Evolutionary conservation across 2,888 invertebrate genomes (phyloP).

Genomic region (Lysandra bellargus): DNA sequence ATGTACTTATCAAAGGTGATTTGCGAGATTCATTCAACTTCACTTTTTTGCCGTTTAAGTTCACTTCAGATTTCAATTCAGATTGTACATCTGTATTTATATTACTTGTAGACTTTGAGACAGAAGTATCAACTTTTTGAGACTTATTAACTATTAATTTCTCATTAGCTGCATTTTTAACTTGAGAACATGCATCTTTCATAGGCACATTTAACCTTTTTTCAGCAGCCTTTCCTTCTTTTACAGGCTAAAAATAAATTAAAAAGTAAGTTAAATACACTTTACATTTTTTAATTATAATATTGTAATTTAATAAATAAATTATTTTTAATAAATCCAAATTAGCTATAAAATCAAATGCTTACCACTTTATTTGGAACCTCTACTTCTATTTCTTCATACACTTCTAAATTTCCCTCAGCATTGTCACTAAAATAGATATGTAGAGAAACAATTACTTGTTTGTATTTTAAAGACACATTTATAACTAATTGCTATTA

Average conservation of each 20-base stretch:
- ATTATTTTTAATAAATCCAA: not conserved
- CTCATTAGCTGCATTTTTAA: conserved; percentile 52
- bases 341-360: conserved; percentile 27
- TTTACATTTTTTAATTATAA: not conserved
- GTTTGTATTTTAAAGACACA: not conserved
- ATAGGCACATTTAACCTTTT: conserved; percentile 58
- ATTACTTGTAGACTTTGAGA: conserved; percentile 49
- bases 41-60: conserved; percentile 64
- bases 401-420: conserved; percentile 75
- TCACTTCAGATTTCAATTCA: conserved; percentile 59
- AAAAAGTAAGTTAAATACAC: not conserved
- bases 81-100: conserved; percentile 47
- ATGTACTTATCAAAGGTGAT: conserved; percentile 67
- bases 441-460: not conserved
- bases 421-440: conserved; percentile 61
- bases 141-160: conserved; percentile 53
- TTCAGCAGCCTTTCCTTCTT: conserved; percentile 54
- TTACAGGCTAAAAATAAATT: conserved; percentile 57
- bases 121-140: conserved; percentile 45
- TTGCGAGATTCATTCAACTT: conserved; percentile 69
- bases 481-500: not conserved
- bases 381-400: conserved; percentile 76
- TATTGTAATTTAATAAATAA: too few species aligned
- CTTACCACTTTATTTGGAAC: conserved; percentile 70
- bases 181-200: conserved; percentile 58